A percentile compares a stretch with the other conserved stretches of the same genome.
These are phyloP conservation scores for Pagrus major DNA, from an alignment of 2,113 vertebrate species.

Conservation along the genomic window DNA sequence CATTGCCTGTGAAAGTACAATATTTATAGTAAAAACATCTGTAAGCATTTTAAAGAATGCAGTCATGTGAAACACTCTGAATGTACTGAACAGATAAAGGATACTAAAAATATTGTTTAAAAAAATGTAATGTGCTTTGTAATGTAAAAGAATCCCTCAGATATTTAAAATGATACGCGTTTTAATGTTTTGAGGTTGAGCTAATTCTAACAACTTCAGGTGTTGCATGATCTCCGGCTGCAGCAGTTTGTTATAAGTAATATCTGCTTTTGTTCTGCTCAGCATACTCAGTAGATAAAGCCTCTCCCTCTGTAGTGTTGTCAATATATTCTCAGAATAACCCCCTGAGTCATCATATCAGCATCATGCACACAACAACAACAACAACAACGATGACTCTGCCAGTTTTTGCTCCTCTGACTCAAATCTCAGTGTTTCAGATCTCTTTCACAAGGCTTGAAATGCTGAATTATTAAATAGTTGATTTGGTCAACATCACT, in stretches of 20 bases:
- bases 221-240: not conserved
- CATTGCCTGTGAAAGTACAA: not conserved
- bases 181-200: too few species aligned
- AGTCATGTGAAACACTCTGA: not conserved
- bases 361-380: constrained; percentile 3
- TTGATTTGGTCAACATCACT: not conserved
- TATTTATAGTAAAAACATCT: not conserved
- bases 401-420: not conserved
- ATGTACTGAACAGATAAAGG: too few species aligned
- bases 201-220: too few species aligned
- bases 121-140: too few species aligned
- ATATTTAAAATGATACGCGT: too few species aligned
- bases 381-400: not conserved
- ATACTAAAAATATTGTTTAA: too few species aligned
- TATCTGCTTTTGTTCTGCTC: not conserved
- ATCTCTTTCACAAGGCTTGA: not conserved
- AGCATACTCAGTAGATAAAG: not conserved
- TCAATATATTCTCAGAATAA: constrained; percentile 10
- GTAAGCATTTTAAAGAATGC: not conserved
- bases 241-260: not conserved
- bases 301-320: not conserved
- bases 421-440: constrained; percentile 6
- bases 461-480: not conserved
- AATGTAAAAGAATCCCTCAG: too few species aligned
- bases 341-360: not conserved